These are phyloP conservation scores for Drosophila kanapiae DNA, from an alignment of 1,140 invertebrate species.

Conservation along the genomic window DNA sequence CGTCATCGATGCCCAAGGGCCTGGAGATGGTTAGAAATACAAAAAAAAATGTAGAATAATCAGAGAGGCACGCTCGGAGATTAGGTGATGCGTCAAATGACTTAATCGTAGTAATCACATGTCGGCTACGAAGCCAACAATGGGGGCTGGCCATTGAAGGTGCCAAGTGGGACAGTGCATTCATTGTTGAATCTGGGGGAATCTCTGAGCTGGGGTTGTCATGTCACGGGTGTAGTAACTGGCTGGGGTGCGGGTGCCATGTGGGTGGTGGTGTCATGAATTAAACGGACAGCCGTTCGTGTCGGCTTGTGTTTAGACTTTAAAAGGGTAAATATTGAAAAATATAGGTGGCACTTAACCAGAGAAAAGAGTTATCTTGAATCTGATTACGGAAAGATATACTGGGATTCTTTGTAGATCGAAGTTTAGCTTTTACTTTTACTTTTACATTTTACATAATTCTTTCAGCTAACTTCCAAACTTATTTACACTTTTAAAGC, in stretches of 20 bases:
- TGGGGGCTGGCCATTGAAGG: constrained; percentile 47
- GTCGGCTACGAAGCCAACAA: constrained; percentile 43
- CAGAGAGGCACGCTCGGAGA: constrained; percentile 13
- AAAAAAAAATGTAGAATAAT: constrained; percentile 2
- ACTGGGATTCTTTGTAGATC: neutral
- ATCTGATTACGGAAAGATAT: neutral
- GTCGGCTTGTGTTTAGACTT: constrained; percentile 25
- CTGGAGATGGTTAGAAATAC: constrained; percentile 79
- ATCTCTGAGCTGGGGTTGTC: constrained; percentile 28
- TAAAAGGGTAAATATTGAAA: constrained; percentile 29
- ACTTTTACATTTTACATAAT: neutral
- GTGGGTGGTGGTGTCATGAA: constrained; percentile 44
- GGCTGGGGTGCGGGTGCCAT: constrained; percentile 15
- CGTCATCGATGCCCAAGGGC: constrained; percentile 89
- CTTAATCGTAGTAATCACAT: constrained; percentile 79
- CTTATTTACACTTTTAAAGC: neutral
- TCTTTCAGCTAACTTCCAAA: neutral
- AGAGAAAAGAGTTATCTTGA: neutral
- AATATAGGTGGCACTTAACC: neutral
- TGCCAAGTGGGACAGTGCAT: constrained; percentile 66
- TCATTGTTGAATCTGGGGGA: constrained; percentile 34
- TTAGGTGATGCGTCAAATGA: constrained; percentile 67
- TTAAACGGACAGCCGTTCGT: constrained; percentile 28
- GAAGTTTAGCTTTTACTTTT: neutral
- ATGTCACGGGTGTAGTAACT: constrained; percentile 26